A percentile compares a stretch with the other conserved stretches of the same genome.
These are phyloP conservation scores for Masticophis lateralis DNA, from an alignment of 2,797 vertebrate species.

Conservation along the genomic window DNA sequence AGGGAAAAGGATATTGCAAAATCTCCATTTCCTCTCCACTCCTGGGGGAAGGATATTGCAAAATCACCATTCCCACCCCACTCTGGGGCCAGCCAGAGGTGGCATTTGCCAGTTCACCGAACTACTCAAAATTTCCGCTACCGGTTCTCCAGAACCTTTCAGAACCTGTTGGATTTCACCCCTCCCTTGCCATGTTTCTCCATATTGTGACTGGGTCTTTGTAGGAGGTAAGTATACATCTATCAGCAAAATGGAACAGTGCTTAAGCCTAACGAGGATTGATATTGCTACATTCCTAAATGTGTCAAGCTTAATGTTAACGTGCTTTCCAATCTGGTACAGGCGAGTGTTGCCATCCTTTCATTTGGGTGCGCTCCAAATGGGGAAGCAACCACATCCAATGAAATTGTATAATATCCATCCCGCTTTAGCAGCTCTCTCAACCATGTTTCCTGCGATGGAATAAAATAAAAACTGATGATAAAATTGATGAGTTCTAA, in stretches of 20 bases:
- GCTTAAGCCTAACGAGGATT: background rate
- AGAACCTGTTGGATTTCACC: too few relatives aligned
- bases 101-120: too few relatives aligned
- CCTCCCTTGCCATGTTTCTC: background rate
- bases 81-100: too few relatives aligned
- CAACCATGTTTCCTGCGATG: background rate
- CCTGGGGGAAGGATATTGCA: too few relatives aligned
- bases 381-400: background rate
- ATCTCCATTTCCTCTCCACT: too few relatives aligned
- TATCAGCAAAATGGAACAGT: background rate
- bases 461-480: background rate
- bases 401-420: background rate
- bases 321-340: background rate
- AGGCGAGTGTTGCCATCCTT: background rate
- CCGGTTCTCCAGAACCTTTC: too few relatives aligned
- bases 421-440: background rate
- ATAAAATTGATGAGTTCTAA: background rate
- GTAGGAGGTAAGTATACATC: background rate
- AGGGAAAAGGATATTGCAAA: too few relatives aligned
- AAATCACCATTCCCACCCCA: too few relatives aligned
- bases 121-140: too few relatives aligned
- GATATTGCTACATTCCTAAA: background rate
- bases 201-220: background rate
- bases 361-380: background rate
- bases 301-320: background rate